Base-by-base conservation (phyloP, 2,797 vertebrate genomes). In the Myripristis jacobus region DNA sequence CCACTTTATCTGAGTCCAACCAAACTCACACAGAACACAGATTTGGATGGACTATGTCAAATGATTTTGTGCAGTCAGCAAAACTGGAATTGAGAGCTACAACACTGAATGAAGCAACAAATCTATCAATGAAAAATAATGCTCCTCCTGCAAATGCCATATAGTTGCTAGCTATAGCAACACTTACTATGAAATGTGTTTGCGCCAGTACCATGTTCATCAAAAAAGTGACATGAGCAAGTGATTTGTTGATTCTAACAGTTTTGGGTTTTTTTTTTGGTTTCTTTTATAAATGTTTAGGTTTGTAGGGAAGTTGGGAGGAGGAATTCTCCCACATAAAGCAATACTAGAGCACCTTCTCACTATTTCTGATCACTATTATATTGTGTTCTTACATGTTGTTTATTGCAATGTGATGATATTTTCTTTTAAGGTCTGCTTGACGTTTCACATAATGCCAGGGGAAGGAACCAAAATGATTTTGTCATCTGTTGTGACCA, bases 261-360 rank as follows among this genome's bases (percentile, higher is more conserved):
- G 22, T n/a, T n/a, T n/a, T n/a, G n/a, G n/a, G n/a, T n/a, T n/a
- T 4, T 38, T 2, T 68, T 55, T 52, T 19, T 29, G 34, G 36
- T 66, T 54, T 62, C 22, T 12, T 50, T 50, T 24, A 22, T 15
- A 10, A 55, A 36, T 8, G 21, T 69, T 75, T 55, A n/a, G 21
- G 13, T 70, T 36, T 53, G 6, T 65, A 79, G 19, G 65, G 62
- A 71, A 59, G 52, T 41, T 41, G 13, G 15, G 34, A 25, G 56
- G 55, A 24, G n/a, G 21, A 71, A 3, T 3, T 58, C 53, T 58
- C 68, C 27, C 16, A 22, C 62, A 25, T 82, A 31, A 86, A 83
- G 73, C 80, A 87, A 82, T 83, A 84, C 70, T 64, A 53, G 6
- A 53, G 78, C 82, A 86, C 74, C 44, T 81, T 77, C 73, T 81